A percentile compares a stretch with the other conserved stretches of the same genome.
These are phyloP conservation scores for Proterorhinus semilunaris DNA, from an alignment of 2,113 vertebrate species.

Conservation along the genomic window DNA sequence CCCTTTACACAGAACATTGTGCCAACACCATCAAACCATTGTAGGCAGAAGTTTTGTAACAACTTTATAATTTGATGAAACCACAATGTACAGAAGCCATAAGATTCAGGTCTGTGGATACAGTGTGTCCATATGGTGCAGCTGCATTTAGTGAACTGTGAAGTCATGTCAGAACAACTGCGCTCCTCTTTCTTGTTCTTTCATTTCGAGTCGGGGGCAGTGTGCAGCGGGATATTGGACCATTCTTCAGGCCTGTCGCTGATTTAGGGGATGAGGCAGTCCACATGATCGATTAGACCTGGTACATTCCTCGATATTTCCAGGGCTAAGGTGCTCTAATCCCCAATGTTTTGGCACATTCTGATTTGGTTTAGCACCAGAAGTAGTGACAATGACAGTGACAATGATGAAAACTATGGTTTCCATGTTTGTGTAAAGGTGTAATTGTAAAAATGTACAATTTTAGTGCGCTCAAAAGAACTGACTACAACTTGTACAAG, in stretches of 20 bases:
- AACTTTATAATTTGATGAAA: not conserved
- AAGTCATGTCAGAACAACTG: conserved; percentile 6
- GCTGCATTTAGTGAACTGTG: conserved; percentile 2
- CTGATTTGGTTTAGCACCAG: too few relatives aligned
- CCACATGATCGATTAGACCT: conserved; percentile 18
- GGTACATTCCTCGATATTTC: conserved; percentile 15
- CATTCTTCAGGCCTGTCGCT: conserved; percentile 23
- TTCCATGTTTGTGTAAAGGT: too few relatives aligned
- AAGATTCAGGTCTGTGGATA: not conserved
- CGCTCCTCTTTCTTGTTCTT: not conserved
- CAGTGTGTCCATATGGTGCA: not conserved
- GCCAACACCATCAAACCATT: not conserved
- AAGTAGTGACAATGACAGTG: too few relatives aligned
- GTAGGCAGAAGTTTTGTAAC: not conserved
- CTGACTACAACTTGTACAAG: not conserved
- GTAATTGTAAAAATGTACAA: too few relatives aligned
- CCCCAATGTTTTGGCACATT: not conserved
- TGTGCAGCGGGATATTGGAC: conserved; percentile 11
- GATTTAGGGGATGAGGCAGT: conserved; percentile 20
- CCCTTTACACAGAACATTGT: not conserved
- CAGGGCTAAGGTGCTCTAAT: not conserved
- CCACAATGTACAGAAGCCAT: not conserved
- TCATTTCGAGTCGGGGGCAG: conserved; percentile 7
- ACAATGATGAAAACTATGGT: too few relatives aligned
- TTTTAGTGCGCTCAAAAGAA: not conserved